Base-by-base conservation (phyloP, 2,113 vertebrate genomes). In the Lamprologus callipterus region DNA sequence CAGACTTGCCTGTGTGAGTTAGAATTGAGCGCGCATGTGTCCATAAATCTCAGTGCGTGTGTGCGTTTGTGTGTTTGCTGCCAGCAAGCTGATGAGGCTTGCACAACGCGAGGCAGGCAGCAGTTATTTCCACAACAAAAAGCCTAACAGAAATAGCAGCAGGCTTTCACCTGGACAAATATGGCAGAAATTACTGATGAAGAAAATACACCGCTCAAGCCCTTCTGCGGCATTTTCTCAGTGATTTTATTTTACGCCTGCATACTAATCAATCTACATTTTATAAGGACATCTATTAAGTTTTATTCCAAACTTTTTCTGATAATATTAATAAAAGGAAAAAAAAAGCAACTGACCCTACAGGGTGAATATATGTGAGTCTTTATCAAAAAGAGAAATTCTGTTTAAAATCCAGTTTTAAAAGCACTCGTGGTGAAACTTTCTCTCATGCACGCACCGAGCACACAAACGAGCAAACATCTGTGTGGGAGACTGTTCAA, bases 401-500 rank as follows among this genome's bases (percentile, higher is more conserved):
- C 60, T 65, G 33, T 37, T 26, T 47, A 73, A 85, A 86, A 87
- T 88, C 54, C 78, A 40, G 3, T 35, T 84, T 31, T 84, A 21
- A 87, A 84, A 28, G 83, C 80, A 26, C 23, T 68, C 11, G 1
- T 54, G 13, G 33, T 85, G 35, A 88, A 87, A 87, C 85, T 84
- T 82, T 79, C 47, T 33, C 9, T 14, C 33, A 51, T 35, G 37
- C 82, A 79, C 40, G 33, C 55, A 73, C 82, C 4, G 21, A 23
- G 70, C 73, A 83, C 85, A 87, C 83, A 78, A 33, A 89, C 80
- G 40, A 26, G 5, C 70, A 85, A 90, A 93, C 91, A 94, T 95
- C 89, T 94, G 94, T 90, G 92, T 93, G 93, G 90, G 92, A 92
- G 91, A 86, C 19, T 85, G 84, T 89, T 95, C 75, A 91, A 90